Evolutionary conservation across 2,888 invertebrate genomes (phyloP), one percentile per base, ranked within the genome.

Genomic region (Drosophila incognita): DNA sequence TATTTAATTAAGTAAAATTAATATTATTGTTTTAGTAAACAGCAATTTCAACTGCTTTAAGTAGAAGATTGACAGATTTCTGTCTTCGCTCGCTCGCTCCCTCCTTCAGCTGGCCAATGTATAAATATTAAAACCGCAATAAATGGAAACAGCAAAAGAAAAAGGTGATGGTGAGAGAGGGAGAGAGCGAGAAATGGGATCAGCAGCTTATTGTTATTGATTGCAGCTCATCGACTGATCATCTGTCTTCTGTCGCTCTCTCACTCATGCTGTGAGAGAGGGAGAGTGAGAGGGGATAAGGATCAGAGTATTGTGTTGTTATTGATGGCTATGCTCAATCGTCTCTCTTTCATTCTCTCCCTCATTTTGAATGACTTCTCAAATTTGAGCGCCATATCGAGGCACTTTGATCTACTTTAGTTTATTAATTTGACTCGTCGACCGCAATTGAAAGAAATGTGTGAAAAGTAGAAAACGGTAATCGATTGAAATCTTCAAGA

Each of bases 341-440:
- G 42, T 15, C 33, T 42, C 54, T 15, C 31, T 7, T 21, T 21
- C 13, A 13, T 46, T 46, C 6, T 21, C 21, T 42, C 51, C 10
- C 36, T 36, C 46, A 27, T 36, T 27, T 58, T 15, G 38, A 38
- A 64, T 81, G 79, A 80, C 82, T 80, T 75, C 69, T 71, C 71
- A 76, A 59, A 80, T 80, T 75, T 63, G 38, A 46, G 38, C 36
- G 52, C 29, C 33, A 49, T 29, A 68, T 46, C 42, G 42, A 48
- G 33, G 13, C n/a, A 46, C 21, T 74, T 38, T 36, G 57, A 77
- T 74, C 74, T 51, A 35, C 40, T 64, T 51, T 36, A 5, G 27
- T 3, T 29, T 35, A 33, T 48, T 51, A 63, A 58, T 57, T 62
- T 51, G 38, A 49, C 42, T 69, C 36, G 36, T 18, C 49, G 46